phyloP scores from a whole-genome alignment of 2,888 invertebrate genomes.

The Ceriagrion tenellum region DNA sequence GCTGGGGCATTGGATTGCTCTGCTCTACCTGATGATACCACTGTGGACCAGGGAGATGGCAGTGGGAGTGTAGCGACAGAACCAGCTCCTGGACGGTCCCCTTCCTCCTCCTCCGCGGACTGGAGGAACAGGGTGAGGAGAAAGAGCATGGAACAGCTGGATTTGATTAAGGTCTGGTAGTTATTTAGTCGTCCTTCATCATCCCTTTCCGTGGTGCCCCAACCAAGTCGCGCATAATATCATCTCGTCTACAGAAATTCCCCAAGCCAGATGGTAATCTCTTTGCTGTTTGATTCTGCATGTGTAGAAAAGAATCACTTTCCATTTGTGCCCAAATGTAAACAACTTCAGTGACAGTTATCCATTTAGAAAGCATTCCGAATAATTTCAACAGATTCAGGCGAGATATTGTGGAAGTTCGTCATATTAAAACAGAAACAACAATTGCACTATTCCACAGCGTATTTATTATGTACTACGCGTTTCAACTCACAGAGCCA shows the following conservation, averaged over 20 bases:
- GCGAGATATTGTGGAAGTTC: too few species aligned
- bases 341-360: neutral
- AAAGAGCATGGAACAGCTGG: slow-evolving; percentile 97
- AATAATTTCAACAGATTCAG: too few species aligned
- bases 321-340: neutral
- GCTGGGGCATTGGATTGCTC: slow-evolving; percentile 76
- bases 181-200: slow-evolving; percentile 74
- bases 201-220: slow-evolving; percentile 69
- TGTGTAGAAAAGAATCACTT: neutral
- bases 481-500: too few species aligned
- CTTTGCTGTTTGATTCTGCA: neutral
- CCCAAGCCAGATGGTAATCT: neutral
- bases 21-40: slow-evolving; percentile 72
- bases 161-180: slow-evolving; percentile 89
- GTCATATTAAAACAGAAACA: too few species aligned
- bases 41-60: slow-evolving; percentile 74
- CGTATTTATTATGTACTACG: too few species aligned
- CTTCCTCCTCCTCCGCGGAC: slow-evolving; percentile 71
- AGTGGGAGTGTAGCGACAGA: slow-evolving; percentile 71
- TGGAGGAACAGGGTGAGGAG: slow-evolving; percentile 85
- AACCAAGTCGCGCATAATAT: neutral
- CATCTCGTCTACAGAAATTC: neutral
- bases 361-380: too few species aligned
- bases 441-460: too few species aligned
- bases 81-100: slow-evolving; percentile 68